phyloP scores from a whole-genome alignment of 2,888 invertebrate species.

The Spodoptera exigua region DNA sequence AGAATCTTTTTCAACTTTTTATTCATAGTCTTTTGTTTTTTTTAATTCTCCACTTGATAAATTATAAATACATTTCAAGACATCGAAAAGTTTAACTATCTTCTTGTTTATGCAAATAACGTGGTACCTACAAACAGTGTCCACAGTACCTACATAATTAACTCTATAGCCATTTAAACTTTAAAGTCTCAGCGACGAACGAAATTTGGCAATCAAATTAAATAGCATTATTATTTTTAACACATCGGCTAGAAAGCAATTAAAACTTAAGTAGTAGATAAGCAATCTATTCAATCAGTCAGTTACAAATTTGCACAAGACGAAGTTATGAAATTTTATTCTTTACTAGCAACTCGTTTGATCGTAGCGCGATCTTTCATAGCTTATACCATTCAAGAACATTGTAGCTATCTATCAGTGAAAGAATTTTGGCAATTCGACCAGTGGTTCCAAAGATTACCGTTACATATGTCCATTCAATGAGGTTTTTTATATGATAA shows the following conservation, averaged over 20 bases:
- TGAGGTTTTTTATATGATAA: too few relatives aligned
- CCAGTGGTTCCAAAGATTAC: too few relatives aligned
- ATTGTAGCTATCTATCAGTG: too few relatives aligned
- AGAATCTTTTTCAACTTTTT: too few relatives aligned
- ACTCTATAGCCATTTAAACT: constrained; percentile 23
- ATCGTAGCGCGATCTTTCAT: too few relatives aligned
- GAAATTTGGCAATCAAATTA: constrained; percentile 37
- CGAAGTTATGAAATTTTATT: constrained; percentile 61
- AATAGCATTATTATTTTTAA: constrained; percentile 40
- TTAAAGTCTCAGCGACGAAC: constrained; percentile 10
- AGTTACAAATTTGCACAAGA: constrained; percentile 53
- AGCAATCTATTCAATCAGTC: constrained; percentile 61
- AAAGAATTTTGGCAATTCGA: too few relatives aligned
- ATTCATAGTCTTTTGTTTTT: too few relatives aligned
- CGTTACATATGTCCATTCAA: too few relatives aligned
- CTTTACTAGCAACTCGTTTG: too few relatives aligned
- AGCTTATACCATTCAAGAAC: too few relatives aligned
- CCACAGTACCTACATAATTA: constrained; percentile 8
- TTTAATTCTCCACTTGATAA: too few relatives aligned
- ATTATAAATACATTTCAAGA: constrained; percentile 4
- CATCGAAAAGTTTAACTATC: constrained; percentile 12
- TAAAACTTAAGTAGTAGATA: constrained; percentile 53
- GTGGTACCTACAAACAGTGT: constrained; percentile 1
- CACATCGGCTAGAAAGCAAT: constrained; percentile 42
- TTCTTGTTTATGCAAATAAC: constrained; percentile 26